A percentile compares a stretch with the other conserved stretches of the same genome.
Conservation (phyloP, 2,888 invertebrate genomes). For the Diploptera punctata region DNA sequence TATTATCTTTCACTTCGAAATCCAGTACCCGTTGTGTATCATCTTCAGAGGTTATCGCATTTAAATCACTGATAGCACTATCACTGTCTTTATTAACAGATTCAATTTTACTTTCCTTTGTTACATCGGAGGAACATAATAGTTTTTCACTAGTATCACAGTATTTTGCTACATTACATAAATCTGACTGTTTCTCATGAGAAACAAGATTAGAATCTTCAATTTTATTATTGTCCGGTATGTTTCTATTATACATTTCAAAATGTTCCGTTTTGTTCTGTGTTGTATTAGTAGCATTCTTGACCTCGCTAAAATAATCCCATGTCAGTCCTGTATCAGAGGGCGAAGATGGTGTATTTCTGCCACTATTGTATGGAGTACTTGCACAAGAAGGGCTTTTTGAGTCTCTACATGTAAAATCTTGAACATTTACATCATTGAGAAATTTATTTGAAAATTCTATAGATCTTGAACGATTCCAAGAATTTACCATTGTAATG, state of each 20-base stretch:
- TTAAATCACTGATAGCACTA: too few relatives aligned
- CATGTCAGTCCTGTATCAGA: not conserved
- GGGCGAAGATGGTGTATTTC: not conserved
- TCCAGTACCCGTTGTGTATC: too few relatives aligned
- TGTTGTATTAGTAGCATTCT: not conserved
- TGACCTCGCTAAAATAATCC: not conserved
- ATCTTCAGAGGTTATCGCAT: too few relatives aligned
- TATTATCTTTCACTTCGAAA: too few relatives aligned
- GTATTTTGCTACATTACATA: not conserved
- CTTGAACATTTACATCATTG: not conserved
- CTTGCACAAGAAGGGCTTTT: not conserved
- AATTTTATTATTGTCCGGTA: not conserved
- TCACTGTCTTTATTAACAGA: not conserved
- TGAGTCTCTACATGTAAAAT: not conserved
- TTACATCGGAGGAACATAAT: not conserved
- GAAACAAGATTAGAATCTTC: not conserved
- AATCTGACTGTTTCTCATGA: too few relatives aligned
- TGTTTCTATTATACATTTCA: not conserved
- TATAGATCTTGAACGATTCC: not conserved
- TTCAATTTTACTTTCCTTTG: not conserved
- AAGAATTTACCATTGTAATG: not conserved
- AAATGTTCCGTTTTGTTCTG: not conserved
- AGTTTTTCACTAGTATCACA: not conserved
- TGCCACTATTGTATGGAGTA: not conserved
- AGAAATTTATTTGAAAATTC: not conserved